Percentiles rank a stretch among this genome's conserved stretches.
Evolutionary conservation across 2,797 vertebrate genomes (phyloP).

Genomic region (Macrochelys suwanniensis): DNA sequence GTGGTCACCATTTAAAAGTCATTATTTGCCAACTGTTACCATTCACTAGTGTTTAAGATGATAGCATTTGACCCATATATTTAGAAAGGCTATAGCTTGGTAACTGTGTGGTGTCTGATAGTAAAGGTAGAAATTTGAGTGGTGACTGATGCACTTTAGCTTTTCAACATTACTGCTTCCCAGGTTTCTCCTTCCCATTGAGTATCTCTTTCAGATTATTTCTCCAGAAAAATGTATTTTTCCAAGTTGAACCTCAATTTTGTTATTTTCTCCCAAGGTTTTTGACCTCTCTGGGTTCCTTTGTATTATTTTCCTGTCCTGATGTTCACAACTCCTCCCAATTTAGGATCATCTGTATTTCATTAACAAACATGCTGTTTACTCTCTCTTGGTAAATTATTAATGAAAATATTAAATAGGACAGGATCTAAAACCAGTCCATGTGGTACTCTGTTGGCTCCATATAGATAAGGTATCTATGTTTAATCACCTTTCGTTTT

Average conservation of each 20-base stretch:
- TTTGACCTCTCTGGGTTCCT: not conserved
- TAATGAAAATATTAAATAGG: not conserved
- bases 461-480: too few relatives aligned
- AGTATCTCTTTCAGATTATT: not conserved
- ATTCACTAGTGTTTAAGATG: not conserved
- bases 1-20: not conserved
- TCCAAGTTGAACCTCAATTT: not conserved
- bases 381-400: not conserved
- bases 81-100: not conserved
- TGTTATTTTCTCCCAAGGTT: not conserved
- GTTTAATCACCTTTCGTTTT: conserved; percentile 27
- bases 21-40: not conserved
- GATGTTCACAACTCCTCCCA: not conserved
- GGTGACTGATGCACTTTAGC: not conserved
- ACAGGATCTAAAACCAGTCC: not conserved
- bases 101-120: not conserved
- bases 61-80: not conserved
- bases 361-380: not conserved
- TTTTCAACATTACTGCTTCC: not conserved
- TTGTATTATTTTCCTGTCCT: not conserved
- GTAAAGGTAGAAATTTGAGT: not conserved
- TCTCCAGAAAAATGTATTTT: not conserved
- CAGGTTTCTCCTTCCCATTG: not conserved
- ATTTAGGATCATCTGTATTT: not conserved
- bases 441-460: not conserved